phyloP scores from a whole-genome alignment of 92 coral and sea anemone species.

The Galaxea fascicularis region DNA sequence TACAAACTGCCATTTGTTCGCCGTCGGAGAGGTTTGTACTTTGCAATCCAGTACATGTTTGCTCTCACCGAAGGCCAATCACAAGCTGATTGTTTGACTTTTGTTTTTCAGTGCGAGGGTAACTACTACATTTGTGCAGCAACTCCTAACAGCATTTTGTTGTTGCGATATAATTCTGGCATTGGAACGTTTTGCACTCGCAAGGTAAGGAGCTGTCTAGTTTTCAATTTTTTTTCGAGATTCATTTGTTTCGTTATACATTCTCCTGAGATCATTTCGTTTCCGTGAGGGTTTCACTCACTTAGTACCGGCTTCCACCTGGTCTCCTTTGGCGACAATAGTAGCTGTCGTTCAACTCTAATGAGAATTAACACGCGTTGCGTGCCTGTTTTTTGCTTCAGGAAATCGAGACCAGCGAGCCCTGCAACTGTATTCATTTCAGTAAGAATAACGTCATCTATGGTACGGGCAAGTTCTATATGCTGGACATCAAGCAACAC shows the following conservation, averaged over 20 bases:
- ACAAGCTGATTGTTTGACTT: too few species aligned
- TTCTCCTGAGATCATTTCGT: neutral
- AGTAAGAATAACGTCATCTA: slow-evolving; percentile 81
- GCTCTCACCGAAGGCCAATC: neutral
- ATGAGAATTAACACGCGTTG: neutral
- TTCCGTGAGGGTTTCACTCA: neutral
- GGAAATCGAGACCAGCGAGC: slow-evolving; percentile 97
- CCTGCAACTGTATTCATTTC: slow-evolving; percentile 96
- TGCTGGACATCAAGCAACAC: slow-evolving; percentile 87
- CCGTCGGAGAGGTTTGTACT: slow-evolving; percentile 84
- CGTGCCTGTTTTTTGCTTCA: slow-evolving; percentile 18
- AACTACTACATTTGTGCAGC: slow-evolving; percentile 88
- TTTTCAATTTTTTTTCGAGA: neutral
- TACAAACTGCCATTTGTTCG: slow-evolving; percentile 94
- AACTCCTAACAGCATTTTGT: slow-evolving; percentile 86
- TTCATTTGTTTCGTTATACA: neutral
- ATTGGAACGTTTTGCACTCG: slow-evolving; percentile 91
- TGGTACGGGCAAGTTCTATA: slow-evolving; percentile 96
- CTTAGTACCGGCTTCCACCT: neutral
- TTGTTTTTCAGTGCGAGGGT: slow-evolving; percentile 73
- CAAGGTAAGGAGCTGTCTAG: slow-evolving; percentile 69
- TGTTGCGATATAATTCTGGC: slow-evolving; percentile 88
- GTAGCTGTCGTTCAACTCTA: too few species aligned
- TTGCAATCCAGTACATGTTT: neutral
- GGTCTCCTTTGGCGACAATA: neutral